phyloP scores from a whole-genome alignment of 2,797 vertebrate genomes.

The Eremophila alpestris region DNA sequence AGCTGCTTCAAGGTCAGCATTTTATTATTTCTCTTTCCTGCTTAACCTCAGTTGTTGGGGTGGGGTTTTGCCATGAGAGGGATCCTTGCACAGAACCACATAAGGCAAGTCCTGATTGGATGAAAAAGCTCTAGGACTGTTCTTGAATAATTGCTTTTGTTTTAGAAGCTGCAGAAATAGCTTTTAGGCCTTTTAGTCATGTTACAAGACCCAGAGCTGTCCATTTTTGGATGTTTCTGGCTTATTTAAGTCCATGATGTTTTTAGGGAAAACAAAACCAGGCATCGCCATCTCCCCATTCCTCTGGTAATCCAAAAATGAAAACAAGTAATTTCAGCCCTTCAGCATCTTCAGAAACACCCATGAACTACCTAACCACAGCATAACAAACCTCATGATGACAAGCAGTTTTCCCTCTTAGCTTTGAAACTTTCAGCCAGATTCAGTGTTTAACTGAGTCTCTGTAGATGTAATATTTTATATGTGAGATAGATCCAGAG shows the following conservation, averaged over 20 bases:
- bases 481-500: neutral
- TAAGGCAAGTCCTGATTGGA: neutral
- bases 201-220: neutral
- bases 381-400: neutral
- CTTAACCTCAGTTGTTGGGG: neutral
- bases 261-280: neutral
- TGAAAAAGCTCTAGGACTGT: neutral
- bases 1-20: slow-evolving; percentile 89
- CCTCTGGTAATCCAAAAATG: neutral
- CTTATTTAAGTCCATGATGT: neutral
- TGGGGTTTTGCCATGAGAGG: neutral
- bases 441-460: neutral
- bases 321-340: neutral
- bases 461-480: neutral
- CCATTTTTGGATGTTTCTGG: neutral
- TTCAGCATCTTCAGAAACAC: neutral
- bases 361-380: neutral
- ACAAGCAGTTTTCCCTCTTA: neutral
- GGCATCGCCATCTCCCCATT: neutral
- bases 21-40: neutral
- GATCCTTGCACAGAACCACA: neutral
- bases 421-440: neutral
- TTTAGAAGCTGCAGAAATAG: neutral
- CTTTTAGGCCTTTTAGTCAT: neutral
- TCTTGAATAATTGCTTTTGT: neutral